phyloP scores from a whole-genome alignment of 2,113 vertebrate genomes.

The Chelonoidis abingdonii region DNA sequence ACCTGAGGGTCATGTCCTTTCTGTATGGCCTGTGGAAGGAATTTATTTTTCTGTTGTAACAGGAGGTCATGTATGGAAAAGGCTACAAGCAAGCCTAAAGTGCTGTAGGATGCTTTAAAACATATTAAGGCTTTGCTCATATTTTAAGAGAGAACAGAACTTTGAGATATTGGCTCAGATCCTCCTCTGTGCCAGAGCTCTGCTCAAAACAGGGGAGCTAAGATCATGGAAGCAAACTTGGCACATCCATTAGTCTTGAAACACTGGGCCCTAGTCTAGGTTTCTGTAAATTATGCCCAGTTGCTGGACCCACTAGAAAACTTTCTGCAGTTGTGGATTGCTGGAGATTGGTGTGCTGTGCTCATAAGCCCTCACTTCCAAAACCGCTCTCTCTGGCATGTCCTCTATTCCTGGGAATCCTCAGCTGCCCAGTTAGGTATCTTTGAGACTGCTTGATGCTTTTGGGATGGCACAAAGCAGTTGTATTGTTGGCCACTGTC shows the following conservation, averaged over 20 bases:
- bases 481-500: neutral
- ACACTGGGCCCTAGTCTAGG: accelerated
- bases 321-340: too few species aligned
- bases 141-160: neutral
- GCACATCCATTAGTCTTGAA: neutral
- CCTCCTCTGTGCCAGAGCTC: neutral
- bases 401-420: neutral
- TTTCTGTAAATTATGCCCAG: too few species aligned
- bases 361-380: too few species aligned
- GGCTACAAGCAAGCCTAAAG: neutral
- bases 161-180: neutral
- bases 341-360: too few species aligned
- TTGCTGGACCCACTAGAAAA: too few species aligned
- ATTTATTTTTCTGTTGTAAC: neutral
- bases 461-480: neutral
- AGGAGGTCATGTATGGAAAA: neutral
- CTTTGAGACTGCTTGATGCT: neutral
- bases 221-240: neutral
- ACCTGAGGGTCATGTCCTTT: neutral
- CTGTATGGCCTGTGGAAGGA: neutral
- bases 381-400: too few species aligned
- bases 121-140: neutral
- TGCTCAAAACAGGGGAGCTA: neutral
- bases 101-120: neutral
- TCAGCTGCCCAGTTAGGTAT: neutral